phyloP scores from a whole-genome alignment of 2,797 vertebrate species.

The Halcyon smyrnensis region DNA sequence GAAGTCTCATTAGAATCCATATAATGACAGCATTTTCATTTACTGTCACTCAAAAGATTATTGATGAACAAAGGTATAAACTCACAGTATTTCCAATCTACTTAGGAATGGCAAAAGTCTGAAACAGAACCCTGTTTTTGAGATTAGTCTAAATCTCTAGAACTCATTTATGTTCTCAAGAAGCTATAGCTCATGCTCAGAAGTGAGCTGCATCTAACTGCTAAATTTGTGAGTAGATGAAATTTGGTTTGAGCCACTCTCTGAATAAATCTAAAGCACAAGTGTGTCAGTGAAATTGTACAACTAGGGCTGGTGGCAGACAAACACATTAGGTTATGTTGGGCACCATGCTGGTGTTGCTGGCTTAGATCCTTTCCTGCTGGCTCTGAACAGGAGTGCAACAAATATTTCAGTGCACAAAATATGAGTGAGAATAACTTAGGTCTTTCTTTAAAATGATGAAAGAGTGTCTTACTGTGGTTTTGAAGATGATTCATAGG shows the following conservation, averaged over 20 bases:
- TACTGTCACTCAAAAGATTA: background rate
- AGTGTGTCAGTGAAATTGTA: background rate
- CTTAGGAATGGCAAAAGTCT: background rate
- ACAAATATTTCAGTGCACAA: background rate
- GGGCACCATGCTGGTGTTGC: background rate
- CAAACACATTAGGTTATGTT: background rate
- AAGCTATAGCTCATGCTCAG: background rate
- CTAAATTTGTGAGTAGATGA: background rate
- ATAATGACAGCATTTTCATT: background rate
- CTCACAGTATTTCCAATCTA: background rate
- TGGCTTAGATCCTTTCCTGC: background rate
- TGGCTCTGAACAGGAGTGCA: background rate
- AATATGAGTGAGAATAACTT: background rate
- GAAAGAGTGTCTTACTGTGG: rapidly evolving
- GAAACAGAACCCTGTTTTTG: background rate
- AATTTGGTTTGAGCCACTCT: background rate
- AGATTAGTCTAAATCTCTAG: background rate
- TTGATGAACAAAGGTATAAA: background rate
- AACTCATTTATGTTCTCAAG: background rate
- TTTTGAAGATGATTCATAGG: background rate
- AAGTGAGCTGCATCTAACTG: background rate
- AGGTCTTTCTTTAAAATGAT: background rate
- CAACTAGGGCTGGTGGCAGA: background rate
- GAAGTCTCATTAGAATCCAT: background rate
- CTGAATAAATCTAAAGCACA: background rate